phyloP scores from a whole-genome alignment of 2,888 invertebrate genomes.

The Drosophila phalerata region DNA sequence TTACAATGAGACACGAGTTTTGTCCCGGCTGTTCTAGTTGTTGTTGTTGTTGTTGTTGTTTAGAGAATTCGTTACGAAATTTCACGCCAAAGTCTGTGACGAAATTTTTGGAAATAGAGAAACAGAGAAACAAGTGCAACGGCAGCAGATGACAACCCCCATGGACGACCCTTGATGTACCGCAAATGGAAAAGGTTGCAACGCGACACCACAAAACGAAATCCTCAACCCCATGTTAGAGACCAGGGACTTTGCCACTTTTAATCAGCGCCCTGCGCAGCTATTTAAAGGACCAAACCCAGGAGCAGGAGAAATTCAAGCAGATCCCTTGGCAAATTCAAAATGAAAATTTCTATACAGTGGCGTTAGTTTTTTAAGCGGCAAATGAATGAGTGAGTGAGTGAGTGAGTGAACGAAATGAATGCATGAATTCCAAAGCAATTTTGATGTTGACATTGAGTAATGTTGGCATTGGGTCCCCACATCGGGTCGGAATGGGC shows the following conservation, averaged over 20 bases:
- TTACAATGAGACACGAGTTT: conserved; percentile 73
- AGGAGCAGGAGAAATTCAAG: conserved; percentile 19
- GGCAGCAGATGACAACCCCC: conserved; percentile 50
- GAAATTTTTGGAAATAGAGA: conserved; percentile 65
- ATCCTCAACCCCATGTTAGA: conserved; percentile 56
- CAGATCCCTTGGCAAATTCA: conserved; percentile 45
- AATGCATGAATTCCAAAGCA: conserved; percentile 82
- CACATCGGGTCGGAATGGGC: conserved; percentile 8
- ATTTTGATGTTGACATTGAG: conserved; percentile 81
- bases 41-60: conserved; percentile 44
- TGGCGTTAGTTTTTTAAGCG: conserved; percentile 64
- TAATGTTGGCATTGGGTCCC: conserved; percentile 69
- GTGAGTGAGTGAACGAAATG: conserved; percentile 44
- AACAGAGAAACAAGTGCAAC: conserved; percentile 72
- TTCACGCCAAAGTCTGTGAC: conserved; percentile 83
- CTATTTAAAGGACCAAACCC: conserved; percentile 66
- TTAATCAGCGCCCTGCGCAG: conserved; percentile 74
- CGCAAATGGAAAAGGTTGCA: conserved; percentile 71
- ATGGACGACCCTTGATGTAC: conserved; percentile 40
- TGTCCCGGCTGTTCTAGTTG: conserved; percentile 30
- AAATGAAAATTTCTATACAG: conserved; percentile 75
- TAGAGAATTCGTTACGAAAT: conserved; percentile 81
- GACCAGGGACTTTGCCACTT: conserved; percentile 68
- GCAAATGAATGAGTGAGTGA: conserved; percentile 44
- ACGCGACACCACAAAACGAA: conserved; percentile 54